A percentile compares a stretch with the other conserved stretches of the same genome.
Conservation (phyloP, 2,797 vertebrate species). For the Percopsis omiscomaycus region DNA sequence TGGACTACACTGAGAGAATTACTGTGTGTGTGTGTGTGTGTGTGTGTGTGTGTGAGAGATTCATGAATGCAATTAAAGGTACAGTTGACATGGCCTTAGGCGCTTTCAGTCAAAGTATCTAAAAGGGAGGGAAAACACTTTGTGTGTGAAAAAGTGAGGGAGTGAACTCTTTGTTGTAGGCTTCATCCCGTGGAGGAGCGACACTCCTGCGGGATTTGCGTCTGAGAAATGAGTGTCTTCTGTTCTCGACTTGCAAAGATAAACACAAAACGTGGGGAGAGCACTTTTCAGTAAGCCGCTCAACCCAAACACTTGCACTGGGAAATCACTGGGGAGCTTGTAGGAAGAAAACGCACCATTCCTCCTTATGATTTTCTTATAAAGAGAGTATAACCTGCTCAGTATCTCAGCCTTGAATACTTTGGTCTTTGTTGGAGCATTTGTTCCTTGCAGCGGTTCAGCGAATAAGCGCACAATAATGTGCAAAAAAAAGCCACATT, state of each 20-base stretch:
- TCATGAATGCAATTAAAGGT: constrained; percentile 16
- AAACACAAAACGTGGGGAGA: constrained; percentile 46
- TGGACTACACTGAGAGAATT: neutral
- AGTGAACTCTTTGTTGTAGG: constrained; percentile 41
- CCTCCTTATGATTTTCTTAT: constrained; percentile 34
- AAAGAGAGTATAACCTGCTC: constrained; percentile 35
- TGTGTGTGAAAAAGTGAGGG: constrained; percentile 6
- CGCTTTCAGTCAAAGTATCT: constrained; percentile 2
- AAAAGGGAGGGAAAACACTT: constrained; percentile 6
- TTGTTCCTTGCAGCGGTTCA: constrained; percentile 5
- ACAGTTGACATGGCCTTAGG: constrained; percentile 19
- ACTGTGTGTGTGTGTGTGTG: neutral
- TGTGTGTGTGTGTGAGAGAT: neutral
- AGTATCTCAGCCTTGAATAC: constrained; percentile 35
- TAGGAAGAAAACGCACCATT: constrained; percentile 27
- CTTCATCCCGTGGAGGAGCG: constrained; percentile 29
- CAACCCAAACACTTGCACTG: constrained; percentile 35
- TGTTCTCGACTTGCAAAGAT: constrained; percentile 53
- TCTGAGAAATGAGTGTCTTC: constrained; percentile 37
- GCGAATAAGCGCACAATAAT: too few species aligned
- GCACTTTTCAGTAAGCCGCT: constrained; percentile 18
- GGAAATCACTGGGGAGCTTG: constrained; percentile 44
- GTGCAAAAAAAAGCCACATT: neutral
- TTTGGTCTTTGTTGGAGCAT: constrained; percentile 24
- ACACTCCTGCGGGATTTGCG: constrained; percentile 37